Evolutionary conservation across 2,888 invertebrate genomes (phyloP).

Genomic region (Hartigia nigra): DNA sequence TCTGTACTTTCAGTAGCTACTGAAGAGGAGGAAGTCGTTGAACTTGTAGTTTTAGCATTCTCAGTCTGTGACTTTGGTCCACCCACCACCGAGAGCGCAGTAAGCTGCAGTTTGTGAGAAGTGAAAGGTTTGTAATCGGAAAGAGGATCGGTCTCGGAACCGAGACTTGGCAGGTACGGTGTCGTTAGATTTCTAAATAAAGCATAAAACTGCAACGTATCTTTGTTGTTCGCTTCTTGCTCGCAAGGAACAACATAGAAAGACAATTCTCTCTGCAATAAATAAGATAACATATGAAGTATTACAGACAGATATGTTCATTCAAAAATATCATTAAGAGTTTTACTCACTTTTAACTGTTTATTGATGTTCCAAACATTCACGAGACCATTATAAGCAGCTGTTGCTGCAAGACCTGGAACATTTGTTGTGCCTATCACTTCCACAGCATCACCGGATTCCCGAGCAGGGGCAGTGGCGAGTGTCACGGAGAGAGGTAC

Average conservation of each 20-base stretch:
- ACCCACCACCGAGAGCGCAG: constrained; percentile 67
- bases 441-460: constrained; percentile 56
- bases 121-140: constrained; percentile 48
- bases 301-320: not conserved
- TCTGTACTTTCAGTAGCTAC: constrained; percentile 29
- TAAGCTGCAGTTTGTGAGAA: constrained; percentile 62
- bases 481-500: constrained; percentile 81
- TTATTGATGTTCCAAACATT: constrained; percentile 87
- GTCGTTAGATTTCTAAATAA: constrained; percentile 47
- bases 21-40: constrained; percentile 41
- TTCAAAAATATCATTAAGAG: not conserved
- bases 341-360: constrained; percentile 70
- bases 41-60: constrained; percentile 33
- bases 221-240: constrained; percentile 58
- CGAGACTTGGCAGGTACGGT: constrained; percentile 51
- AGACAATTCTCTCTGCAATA: constrained; percentile 66
- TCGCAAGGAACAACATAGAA: constrained; percentile 65
- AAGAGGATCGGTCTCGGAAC: constrained; percentile 50
- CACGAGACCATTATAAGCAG: constrained; percentile 70
- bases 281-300: constrained; percentile 5
- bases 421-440: constrained; percentile 61
- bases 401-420: constrained; percentile 66
- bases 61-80: constrained; percentile 43
- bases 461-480: constrained; percentile 67
- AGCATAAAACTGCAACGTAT: constrained; percentile 55